Evolutionary conservation across 2,797 vertebrate species (phyloP).

Genomic region (Prionace glauca): DNA sequence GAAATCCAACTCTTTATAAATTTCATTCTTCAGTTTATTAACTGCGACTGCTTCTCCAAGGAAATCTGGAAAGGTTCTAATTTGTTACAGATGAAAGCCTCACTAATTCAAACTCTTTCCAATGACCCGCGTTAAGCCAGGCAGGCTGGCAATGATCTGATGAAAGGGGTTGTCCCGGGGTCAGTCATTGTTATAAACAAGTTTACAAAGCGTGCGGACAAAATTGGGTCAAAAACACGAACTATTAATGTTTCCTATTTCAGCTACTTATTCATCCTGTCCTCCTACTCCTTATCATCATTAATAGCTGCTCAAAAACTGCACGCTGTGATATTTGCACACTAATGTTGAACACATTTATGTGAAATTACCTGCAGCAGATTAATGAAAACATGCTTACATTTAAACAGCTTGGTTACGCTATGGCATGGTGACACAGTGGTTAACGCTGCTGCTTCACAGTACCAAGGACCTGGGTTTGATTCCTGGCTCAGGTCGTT

Average conservation of each 20-base stretch:
- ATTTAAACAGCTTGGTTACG: neutral
- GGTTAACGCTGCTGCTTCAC: too few species aligned
- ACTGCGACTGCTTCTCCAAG: neutral
- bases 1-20: neutral
- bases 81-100: slow-evolving; percentile 31
- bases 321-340: neutral
- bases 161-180: slow-evolving; percentile 31
- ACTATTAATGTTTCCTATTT: slow-evolving; percentile 5
- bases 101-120: neutral
- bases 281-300: neutral
- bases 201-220: slow-evolving; percentile 18
- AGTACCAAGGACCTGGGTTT: too few species aligned
- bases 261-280: neutral
- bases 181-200: slow-evolving; percentile 27
- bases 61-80: slow-evolving; percentile 15
- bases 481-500: too few species aligned
- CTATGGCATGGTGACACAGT: neutral
- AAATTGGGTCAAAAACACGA: slow-evolving; percentile 12
- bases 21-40: neutral
- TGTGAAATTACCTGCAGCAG: neutral
- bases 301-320: neutral
- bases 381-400: neutral
- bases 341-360: slow-evolving; percentile 15
- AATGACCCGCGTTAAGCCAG: neutral
- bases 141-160: slow-evolving; percentile 29